A percentile compares a stretch with the other conserved stretches of the same genome.
These are phyloP conservation scores for Tauraco hartlaubi DNA, from an alignment of 2,797 vertebrate genomes.

Conservation along the genomic window DNA sequence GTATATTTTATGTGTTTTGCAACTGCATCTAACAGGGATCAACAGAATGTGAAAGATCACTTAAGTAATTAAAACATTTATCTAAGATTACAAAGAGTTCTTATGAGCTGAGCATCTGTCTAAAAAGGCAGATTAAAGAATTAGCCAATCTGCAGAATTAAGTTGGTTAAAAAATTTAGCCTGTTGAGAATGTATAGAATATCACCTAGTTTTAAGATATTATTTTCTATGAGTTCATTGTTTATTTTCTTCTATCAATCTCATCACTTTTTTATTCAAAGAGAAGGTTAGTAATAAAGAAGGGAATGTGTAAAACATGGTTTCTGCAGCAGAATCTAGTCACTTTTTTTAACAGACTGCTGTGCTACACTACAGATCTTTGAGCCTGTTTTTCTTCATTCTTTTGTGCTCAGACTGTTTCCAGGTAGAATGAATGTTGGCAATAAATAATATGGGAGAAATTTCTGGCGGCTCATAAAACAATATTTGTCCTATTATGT, in stretches of 20 bases:
- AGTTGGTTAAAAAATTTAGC: neutral
- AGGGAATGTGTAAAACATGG: neutral
- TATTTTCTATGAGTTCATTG: neutral
- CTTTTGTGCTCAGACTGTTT: neutral
- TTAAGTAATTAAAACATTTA: neutral
- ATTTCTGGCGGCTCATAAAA: conserved; percentile 60
- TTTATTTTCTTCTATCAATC: neutral
- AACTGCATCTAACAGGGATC: neutral
- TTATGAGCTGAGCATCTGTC: neutral
- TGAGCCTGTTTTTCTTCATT: conserved; percentile 33
- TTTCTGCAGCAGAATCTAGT: neutral
- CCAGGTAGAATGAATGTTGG: neutral
- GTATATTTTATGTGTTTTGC: neutral
- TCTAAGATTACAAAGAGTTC: neutral
- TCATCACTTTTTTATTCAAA: neutral
- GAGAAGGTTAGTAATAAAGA: neutral
- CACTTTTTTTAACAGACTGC: neutral
- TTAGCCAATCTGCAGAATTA: neutral
- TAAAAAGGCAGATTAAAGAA: neutral
- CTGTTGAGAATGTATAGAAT: neutral
- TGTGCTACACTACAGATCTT: neutral
- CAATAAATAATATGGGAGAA: conserved; percentile 59
- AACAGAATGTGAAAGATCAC: neutral
- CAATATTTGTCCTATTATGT: conserved; percentile 33
- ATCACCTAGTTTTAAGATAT: neutral